Conservation (phyloP, 2,113 vertebrate genomes). For the Acinonyx jubatus region DNA sequence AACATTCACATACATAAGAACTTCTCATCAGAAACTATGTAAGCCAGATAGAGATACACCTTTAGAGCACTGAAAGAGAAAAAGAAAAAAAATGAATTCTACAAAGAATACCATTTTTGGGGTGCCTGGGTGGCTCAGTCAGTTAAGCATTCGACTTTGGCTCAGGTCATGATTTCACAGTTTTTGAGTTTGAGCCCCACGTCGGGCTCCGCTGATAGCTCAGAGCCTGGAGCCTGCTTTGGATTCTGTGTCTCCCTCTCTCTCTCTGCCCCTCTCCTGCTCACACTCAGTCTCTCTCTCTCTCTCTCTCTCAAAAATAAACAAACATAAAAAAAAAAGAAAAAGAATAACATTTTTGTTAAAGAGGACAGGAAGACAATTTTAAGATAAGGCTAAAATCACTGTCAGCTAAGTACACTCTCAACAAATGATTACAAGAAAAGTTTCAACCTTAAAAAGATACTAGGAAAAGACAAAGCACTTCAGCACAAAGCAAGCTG, state of each 20-base stretch:
- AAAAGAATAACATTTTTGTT: background rate
- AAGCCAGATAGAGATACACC: background rate
- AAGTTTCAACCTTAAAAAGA: background rate
- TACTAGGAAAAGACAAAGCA: conserved; percentile 12
- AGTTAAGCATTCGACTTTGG: too few species aligned
- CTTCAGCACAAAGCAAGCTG: background rate
- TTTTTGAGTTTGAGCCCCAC: too few species aligned
- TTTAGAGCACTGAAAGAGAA: background rate
- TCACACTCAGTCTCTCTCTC: too few species aligned
- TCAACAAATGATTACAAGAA: background rate
- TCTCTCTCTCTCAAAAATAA: too few species aligned
- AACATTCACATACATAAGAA: background rate
- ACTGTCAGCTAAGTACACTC: background rate
- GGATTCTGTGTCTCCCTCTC: too few species aligned
- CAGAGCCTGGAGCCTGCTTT: too few species aligned
- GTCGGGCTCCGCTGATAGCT: too few species aligned
- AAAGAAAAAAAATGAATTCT: background rate
- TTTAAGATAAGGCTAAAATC: background rate
- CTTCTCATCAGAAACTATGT: background rate
- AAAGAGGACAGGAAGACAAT: background rate
- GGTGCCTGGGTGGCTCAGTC: too few species aligned
- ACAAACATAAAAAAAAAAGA: background rate
- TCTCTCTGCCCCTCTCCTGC: too few species aligned
- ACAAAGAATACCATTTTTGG: background rate
- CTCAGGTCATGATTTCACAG: too few species aligned